These are phyloP conservation scores for Sinhomidia bicolor DNA, from an alignment of 2,888 invertebrate genomes.

Conservation along the genomic window DNA sequence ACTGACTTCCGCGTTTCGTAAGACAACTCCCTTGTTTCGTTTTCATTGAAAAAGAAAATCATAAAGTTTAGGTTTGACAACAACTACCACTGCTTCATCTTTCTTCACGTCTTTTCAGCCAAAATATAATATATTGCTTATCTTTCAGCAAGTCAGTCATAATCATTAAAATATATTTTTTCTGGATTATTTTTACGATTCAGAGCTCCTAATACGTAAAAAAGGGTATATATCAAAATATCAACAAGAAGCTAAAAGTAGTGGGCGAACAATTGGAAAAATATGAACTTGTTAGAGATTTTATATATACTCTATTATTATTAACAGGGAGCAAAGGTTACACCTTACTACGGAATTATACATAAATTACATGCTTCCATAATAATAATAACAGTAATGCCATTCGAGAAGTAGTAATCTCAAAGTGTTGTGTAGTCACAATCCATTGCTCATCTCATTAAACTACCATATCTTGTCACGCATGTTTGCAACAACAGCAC, in stretches of 20 bases:
- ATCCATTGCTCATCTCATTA: constrained; percentile 40
- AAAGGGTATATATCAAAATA: no score
- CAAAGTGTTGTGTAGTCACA: constrained; percentile 32
- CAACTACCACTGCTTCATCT: neutral
- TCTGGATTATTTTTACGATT: constrained; percentile 48
- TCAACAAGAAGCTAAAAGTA: neutral
- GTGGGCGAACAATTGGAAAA: neutral
- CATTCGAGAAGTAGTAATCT: neutral
- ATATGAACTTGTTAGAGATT: neutral
- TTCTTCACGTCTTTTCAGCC: neutral
- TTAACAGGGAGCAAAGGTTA: constrained; percentile 32
- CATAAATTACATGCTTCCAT: neutral
- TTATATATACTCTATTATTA: neutral
- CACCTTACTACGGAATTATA: neutral
- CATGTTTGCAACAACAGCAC: constrained; percentile 44
- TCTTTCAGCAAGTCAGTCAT: constrained; percentile 2
- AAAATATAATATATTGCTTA: neutral
- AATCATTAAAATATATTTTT: constrained; percentile 39
- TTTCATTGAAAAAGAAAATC: neutral
- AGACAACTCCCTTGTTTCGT: constrained; percentile 6
- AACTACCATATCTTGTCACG: constrained; percentile 34
- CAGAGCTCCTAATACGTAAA: neutral
- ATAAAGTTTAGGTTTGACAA: neutral
- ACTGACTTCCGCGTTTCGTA: neutral
- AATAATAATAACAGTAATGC: neutral